Percentiles rank a stretch among this genome's conserved stretches.
Evolutionary conservation across 2,113 vertebrate genomes (phyloP).

Genomic region (Numenius arquata): DNA sequence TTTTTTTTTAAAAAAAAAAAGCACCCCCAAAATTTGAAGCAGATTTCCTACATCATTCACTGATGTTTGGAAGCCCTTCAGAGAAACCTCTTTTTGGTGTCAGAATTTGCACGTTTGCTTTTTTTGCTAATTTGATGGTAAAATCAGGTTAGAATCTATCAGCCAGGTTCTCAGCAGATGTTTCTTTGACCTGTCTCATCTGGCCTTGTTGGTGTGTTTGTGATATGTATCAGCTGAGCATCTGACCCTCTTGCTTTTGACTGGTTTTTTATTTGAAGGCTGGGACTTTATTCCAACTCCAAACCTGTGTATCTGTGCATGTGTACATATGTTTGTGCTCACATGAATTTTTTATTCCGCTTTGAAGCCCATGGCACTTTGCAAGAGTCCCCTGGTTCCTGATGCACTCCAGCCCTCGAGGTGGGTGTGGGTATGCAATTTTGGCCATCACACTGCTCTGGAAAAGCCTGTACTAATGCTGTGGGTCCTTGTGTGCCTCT

Average conservation of each 20-base stretch:
- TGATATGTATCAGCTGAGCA: background rate
- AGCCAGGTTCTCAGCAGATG: conserved; percentile 19
- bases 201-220: background rate
- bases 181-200: background rate
- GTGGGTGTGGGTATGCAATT: background rate
- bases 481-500: background rate
- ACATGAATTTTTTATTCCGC: background rate
- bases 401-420: background rate
- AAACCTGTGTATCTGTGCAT: background rate
- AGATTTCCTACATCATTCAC: background rate
- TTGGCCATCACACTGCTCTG: background rate
- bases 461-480: background rate
- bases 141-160: background rate
- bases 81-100: background rate
- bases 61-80: conserved; percentile 8
- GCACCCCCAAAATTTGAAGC: background rate
- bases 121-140: conserved; percentile 21
- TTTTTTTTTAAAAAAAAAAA: background rate
- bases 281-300: background rate
- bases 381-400: background rate
- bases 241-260: background rate
- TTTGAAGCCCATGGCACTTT: background rate
- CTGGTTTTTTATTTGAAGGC: conserved; percentile 2
- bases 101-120: conserved; percentile 12
- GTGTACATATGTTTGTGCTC: background rate